Evolutionary conservation across 2,113 vertebrate species (phyloP).

Genomic region (Gavia stellata): DNA sequence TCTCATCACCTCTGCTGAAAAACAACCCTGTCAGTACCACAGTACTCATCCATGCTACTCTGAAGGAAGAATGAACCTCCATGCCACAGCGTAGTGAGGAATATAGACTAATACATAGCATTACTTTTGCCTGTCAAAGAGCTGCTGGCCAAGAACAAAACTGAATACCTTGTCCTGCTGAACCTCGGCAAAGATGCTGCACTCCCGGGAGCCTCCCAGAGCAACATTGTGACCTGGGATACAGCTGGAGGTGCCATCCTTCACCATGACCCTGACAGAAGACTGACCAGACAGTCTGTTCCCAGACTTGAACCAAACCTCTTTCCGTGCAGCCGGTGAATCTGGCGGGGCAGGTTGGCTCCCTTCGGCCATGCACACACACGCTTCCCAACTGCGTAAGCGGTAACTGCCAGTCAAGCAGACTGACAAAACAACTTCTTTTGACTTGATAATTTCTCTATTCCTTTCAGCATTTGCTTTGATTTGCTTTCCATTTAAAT

Average conservation of each 20-base stretch:
- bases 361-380: fast-evolving
- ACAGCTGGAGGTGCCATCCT: not conserved
- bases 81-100: not conserved
- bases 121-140: not conserved
- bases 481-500: not conserved
- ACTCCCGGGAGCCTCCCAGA: not conserved
- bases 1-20: not conserved
- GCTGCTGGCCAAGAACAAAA: not conserved
- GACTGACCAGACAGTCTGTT: not conserved
- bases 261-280: not conserved
- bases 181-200: not conserved
- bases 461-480: not conserved
- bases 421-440: not conserved
- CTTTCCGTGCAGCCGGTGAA: not conserved
- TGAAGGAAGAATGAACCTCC: not conserved
- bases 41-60: not conserved
- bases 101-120: not conserved
- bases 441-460: not conserved
- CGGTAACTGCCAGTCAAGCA: not conserved
- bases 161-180: not conserved
- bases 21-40: not conserved
- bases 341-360: not conserved
- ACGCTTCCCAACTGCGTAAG: fast-evolving
- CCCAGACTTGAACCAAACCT: not conserved
- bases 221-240: not conserved